Evolutionary conservation across 2,888 invertebrate genomes (phyloP), one percentile per base, ranked within the genome.

Genomic region (Drosophila aldrichi): DNA sequence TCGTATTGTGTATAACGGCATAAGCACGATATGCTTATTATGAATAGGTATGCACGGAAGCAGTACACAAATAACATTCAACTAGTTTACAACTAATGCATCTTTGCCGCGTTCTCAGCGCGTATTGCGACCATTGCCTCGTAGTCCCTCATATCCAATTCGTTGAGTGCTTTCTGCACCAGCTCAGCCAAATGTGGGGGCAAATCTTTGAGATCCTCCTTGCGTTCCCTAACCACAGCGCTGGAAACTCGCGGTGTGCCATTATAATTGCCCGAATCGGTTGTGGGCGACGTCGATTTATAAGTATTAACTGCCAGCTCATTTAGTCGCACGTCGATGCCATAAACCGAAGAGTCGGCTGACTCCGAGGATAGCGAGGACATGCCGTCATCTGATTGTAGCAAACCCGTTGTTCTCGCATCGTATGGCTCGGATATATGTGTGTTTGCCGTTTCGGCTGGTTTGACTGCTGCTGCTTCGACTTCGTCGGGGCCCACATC

Each of bases 131-230:
- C 82, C 66, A 91, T 82, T 38, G 92, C 90, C 70, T 92, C 92
- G 52, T 91, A 91, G 59, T 93, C 93, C 20, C 92, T 89, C 84
- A 91, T 80, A 70, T 93, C 93, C 46, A 92, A 79, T 69, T 94
- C 93, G 67, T 93, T 92, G 65, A 94, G 88, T 3, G 94, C 94
- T 91, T 95, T 94, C 78, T 94, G 94, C 0, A 95, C 95, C 61
- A 95, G 91, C 58, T 94, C 94, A 68, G 95, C 94, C 62, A 95
- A 91, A 81, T 95, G 94, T 14, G 94, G 93, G 5, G 95, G 95
- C 71, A 95, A 91, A 77, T 94, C 93, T 58, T 92, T 91, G 7
- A 93, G 79, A 77, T 93, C 92, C 69, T 93, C 91, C 92, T 94
- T 91, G 90, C 95, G 71, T 75, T 93, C 92, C 38, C 89, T 89